Conservation (phyloP, 2,888 invertebrate species). For the Uropetala carovei region DNA sequence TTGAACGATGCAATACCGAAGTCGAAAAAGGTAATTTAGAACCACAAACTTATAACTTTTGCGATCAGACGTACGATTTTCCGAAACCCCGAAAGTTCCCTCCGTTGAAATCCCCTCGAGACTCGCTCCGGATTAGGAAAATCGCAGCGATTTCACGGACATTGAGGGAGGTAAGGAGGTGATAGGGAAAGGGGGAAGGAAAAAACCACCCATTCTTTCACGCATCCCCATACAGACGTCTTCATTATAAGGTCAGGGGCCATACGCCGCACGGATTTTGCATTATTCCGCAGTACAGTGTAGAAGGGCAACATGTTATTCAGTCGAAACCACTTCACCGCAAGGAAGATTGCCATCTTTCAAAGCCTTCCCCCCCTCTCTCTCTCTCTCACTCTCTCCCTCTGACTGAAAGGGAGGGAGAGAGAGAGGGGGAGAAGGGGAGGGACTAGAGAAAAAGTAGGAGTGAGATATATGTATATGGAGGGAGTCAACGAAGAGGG, state of each 20-base stretch:
- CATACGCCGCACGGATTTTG: background rate
- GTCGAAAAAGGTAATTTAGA: background rate
- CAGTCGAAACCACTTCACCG: slow-evolving; percentile 13
- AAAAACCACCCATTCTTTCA: background rate
- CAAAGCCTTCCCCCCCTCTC: background rate
- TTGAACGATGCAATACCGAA: too few species aligned
- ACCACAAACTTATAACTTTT: background rate
- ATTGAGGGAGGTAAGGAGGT: background rate
- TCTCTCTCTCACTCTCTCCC: background rate
- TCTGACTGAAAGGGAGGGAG: background rate
- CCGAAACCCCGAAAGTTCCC: background rate
- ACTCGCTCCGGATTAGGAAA: background rate
- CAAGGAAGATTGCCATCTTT: slow-evolving; percentile 10
- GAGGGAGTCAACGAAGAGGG: too few species aligned
- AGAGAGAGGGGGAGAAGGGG: background rate
- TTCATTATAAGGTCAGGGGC: background rate
- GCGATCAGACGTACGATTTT: background rate
- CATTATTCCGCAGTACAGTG: background rate
- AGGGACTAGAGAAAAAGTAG: background rate
- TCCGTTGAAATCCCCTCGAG: slow-evolving; percentile 8
- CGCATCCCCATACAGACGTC: background rate
- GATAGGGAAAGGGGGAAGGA: background rate
- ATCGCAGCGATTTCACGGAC: background rate
- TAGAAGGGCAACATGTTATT: slow-evolving; percentile 13
- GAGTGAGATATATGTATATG: too few species aligned